Evolutionary conservation across 2,888 invertebrate species (phyloP).

Genomic region (Galerucella calmariensis): DNA sequence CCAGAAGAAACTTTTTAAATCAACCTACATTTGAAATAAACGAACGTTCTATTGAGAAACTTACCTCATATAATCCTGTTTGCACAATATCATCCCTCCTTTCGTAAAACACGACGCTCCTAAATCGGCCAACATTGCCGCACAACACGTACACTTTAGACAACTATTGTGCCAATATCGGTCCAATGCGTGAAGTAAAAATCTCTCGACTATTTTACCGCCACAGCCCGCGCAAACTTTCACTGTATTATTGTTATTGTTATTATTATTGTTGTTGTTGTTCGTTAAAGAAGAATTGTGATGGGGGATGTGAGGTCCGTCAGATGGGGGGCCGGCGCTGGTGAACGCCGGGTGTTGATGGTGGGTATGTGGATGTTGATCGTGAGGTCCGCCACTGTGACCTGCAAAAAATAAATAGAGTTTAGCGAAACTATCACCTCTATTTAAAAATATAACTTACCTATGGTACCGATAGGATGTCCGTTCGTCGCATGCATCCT

Average conservation of each 20-base stretch:
- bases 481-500: constrained; percentile 65
- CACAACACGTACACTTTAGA: constrained; percentile 93
- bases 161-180: constrained; percentile 97
- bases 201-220: constrained; percentile 91
- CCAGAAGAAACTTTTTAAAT: not conserved
- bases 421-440: too few species aligned
- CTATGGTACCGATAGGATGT: constrained; percentile 64
- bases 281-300: constrained; percentile 70
- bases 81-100: constrained; percentile 94
- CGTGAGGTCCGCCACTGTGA: constrained; percentile 63
- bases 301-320: constrained; percentile 65
- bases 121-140: constrained; percentile 89
- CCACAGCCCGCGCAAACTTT: constrained; percentile 93
- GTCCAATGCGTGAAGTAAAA: constrained; percentile 91
- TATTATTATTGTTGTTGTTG: constrained; percentile 59
- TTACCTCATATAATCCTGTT: constrained; percentile 95
- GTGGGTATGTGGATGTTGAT: constrained; percentile 62
- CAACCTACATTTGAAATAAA: not conserved
- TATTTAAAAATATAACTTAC: constrained; percentile 47
- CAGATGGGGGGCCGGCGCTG: constrained; percentile 65
- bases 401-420: constrained; percentile 51
- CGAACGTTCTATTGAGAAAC: constrained; percentile 54
- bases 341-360: constrained; percentile 65
- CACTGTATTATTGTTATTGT: constrained; percentile 70
- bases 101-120: constrained; percentile 92